Conservation (phyloP, 2,888 invertebrate species). For the Agrotis segetum region DNA sequence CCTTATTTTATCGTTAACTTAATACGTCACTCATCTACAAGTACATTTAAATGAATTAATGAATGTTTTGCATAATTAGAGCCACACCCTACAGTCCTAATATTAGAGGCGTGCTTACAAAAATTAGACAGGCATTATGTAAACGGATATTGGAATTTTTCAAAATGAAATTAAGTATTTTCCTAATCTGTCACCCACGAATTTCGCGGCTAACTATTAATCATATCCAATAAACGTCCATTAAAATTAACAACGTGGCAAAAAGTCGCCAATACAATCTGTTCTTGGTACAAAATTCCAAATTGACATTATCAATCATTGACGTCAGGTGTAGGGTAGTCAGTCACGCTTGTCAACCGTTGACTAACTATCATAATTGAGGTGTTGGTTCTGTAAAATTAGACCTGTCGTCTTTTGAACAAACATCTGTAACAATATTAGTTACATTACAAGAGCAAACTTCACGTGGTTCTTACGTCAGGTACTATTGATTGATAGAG, state of each 20-base stretch:
- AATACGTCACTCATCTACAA: no score
- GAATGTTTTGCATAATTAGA: neutral
- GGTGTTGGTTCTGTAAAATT: slow-evolving; percentile 68
- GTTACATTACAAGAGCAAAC: slow-evolving; percentile 32
- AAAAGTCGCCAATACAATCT: slow-evolving; percentile 21
- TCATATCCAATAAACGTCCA: slow-evolving; percentile 18
- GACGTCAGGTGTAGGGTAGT: neutral
- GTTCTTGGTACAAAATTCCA: slow-evolving; percentile 17
- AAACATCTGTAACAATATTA: slow-evolving; percentile 49
- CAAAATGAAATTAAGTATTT: neutral
- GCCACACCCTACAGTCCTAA: neutral
- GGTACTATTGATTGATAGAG: slow-evolving; percentile 8
- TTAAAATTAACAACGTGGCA: slow-evolving; percentile 21
- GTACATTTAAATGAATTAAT: no score
- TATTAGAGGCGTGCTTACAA: neutral
- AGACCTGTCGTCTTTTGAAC: slow-evolving; percentile 62
- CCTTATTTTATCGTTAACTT: no score
- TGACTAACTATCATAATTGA: slow-evolving; percentile 68
- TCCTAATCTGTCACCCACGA: slow-evolving; percentile 22
- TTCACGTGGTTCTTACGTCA: slow-evolving; percentile 25
- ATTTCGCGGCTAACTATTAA: slow-evolving; percentile 20
- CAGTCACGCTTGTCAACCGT: slow-evolving; percentile 50
- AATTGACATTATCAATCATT: slow-evolving; percentile 49
- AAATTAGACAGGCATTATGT: neutral
- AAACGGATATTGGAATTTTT: neutral